Conservation (phyloP, 30 jellyfish, hydroid and myxozoan genomes). For the Phacellophora camtschatica region DNA sequence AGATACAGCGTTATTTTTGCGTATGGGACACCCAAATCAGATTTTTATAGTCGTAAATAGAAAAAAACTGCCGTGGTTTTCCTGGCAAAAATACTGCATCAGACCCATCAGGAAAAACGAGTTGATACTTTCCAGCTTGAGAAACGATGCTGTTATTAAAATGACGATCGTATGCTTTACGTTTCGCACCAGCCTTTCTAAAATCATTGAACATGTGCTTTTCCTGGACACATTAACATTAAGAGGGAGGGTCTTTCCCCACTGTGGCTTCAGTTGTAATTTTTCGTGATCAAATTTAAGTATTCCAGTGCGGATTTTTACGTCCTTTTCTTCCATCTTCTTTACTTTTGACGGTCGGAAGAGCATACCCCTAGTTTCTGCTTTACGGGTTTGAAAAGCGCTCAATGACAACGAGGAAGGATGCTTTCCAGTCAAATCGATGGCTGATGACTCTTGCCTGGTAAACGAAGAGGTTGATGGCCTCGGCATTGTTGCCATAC, state of each 20-base stretch:
- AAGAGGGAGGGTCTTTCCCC: not conserved
- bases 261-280: not conserved
- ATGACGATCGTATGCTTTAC: not conserved
- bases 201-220: not conserved
- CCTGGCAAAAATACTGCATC: not conserved
- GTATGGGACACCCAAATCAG: not conserved
- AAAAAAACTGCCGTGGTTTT: not conserved
- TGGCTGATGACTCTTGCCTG: not conserved
- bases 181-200: not conserved
- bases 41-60: not conserved
- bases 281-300: not conserved
- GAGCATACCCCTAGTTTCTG: not conserved
- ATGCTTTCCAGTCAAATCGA: not conserved
- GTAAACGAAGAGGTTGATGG: not conserved
- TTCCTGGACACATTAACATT: not conserved
- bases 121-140: not conserved
- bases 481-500: too few relatives aligned
- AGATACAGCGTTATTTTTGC: slow-evolving; percentile 7
- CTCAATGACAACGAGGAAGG: not conserved
- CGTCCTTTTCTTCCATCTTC: not conserved
- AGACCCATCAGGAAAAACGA: not conserved
- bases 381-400: not conserved
- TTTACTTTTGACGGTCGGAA: not conserved
- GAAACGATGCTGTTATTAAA: not conserved
- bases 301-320: not conserved